These are phyloP conservation scores for Chromobotia macracanthus DNA, from an alignment of 2,797 vertebrate species.

Conservation along the genomic window DNA sequence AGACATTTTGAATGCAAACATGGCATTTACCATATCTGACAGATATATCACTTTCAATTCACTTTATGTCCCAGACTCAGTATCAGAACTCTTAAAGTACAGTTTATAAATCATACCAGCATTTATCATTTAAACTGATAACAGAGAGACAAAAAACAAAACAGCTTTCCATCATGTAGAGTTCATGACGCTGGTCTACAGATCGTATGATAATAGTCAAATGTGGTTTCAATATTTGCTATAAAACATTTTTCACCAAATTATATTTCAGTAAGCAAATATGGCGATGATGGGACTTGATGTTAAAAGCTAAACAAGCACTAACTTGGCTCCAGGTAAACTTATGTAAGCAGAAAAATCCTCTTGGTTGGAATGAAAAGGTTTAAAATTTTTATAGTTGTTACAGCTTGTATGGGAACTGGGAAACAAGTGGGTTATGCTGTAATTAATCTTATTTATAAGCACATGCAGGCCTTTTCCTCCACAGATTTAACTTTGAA, in stretches of 20 bases:
- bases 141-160: background rate
- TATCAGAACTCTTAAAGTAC: background rate
- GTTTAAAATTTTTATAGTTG: slow-evolving; percentile 62
- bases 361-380: slow-evolving; percentile 62
- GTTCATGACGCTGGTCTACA: slow-evolving; percentile 23
- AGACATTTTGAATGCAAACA: background rate
- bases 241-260: slow-evolving; percentile 18
- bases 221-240: slow-evolving; percentile 25
- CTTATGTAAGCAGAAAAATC: slow-evolving; percentile 60
- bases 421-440: slow-evolving; percentile 68
- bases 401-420: slow-evolving; percentile 66
- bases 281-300: slow-evolving; percentile 37
- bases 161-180: background rate
- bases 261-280: slow-evolving; percentile 44
- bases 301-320: slow-evolving; percentile 62
- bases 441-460: slow-evolving; percentile 76
- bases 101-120: slow-evolving; percentile 8
- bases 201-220: slow-evolving; percentile 5
- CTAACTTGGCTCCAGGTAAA: slow-evolving; percentile 55
- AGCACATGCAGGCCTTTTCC: slow-evolving; percentile 69
- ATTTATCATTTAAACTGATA: slow-evolving; percentile 10
- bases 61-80: background rate
- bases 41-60: no score
- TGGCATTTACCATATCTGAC: no score
- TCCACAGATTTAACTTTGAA: slow-evolving; percentile 70